A percentile compares a stretch with the other conserved stretches of the same genome.
Conservation (phyloP, 2,113 vertebrate genomes). For the Sakesphorus luctuosus region DNA sequence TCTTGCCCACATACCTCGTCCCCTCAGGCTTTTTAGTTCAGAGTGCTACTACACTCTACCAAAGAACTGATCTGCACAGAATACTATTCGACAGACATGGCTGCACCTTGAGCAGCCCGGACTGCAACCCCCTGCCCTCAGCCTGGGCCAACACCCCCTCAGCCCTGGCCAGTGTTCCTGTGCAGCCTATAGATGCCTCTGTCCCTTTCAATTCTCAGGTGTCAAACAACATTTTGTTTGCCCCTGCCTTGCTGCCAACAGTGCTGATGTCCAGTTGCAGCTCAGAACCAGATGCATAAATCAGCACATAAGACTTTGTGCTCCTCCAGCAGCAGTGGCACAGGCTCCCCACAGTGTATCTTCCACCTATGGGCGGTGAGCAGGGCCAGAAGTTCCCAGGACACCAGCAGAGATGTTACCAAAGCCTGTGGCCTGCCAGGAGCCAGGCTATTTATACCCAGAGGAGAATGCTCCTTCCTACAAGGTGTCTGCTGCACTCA, state of each 20-base stretch:
- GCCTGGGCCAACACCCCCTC: no score
- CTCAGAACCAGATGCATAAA: not conserved
- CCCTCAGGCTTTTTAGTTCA: not conserved
- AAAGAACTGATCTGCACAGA: not conserved
- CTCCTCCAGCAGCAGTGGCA: not conserved
- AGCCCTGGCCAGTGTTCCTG: not conserved
- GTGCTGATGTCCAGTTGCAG: not conserved
- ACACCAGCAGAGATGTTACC: not conserved
- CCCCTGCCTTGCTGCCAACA: not conserved
- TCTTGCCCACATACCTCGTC: not conserved
- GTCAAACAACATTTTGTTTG: not conserved
- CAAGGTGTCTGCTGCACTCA: not conserved
- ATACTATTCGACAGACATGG: not conserved
- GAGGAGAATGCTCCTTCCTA: slow-evolving; percentile 30
- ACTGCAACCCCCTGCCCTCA: not conserved
- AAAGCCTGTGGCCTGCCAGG: slow-evolving; percentile 13
- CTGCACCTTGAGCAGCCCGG: not conserved
- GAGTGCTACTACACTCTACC: not conserved
- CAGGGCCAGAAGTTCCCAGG: not conserved
- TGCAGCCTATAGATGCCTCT: not conserved
- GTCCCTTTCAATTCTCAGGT: not conserved
- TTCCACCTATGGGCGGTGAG: not conserved
- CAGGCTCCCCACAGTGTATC: not conserved
- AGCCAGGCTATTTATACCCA: slow-evolving; percentile 33
- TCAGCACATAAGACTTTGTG: not conserved